phyloP scores from a whole-genome alignment of 2,113 vertebrate genomes.

The Promerops cafer region DNA sequence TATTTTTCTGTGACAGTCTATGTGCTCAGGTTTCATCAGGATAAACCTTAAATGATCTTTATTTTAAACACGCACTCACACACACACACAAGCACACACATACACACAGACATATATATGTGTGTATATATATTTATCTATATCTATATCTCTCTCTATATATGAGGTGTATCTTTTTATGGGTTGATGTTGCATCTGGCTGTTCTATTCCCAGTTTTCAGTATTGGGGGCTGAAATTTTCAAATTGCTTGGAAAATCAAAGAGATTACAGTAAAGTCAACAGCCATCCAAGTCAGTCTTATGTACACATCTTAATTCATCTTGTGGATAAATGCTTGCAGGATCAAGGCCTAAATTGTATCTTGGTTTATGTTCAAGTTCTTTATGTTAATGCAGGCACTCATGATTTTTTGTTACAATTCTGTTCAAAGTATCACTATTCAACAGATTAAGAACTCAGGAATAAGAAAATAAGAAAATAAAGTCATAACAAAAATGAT shows the following conservation, averaged over 20 bases:
- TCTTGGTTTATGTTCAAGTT: background rate
- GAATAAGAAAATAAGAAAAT: background rate
- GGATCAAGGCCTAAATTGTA: background rate
- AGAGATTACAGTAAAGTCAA: background rate
- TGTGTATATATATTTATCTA: rapidly evolving
- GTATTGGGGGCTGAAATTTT: background rate
- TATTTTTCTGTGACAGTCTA: background rate
- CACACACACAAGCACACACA: background rate
- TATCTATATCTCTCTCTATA: too few relatives aligned
- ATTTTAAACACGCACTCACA: background rate
- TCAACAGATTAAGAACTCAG: background rate
- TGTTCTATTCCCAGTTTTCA: background rate
- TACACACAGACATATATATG: background rate
- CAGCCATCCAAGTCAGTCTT: background rate
- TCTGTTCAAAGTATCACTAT: background rate
- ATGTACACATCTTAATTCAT: background rate
- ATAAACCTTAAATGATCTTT: background rate
- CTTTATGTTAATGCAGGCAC: background rate
- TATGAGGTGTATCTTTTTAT: background rate
- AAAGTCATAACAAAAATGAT: background rate
- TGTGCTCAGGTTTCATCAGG: background rate
- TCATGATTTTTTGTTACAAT: background rate
- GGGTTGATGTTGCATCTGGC: background rate
- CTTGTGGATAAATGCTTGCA: background rate
- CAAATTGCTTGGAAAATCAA: background rate